These are phyloP conservation scores for Pedionomus torquatus DNA, from an alignment of 2,113 vertebrate species.

Conservation along the genomic window DNA sequence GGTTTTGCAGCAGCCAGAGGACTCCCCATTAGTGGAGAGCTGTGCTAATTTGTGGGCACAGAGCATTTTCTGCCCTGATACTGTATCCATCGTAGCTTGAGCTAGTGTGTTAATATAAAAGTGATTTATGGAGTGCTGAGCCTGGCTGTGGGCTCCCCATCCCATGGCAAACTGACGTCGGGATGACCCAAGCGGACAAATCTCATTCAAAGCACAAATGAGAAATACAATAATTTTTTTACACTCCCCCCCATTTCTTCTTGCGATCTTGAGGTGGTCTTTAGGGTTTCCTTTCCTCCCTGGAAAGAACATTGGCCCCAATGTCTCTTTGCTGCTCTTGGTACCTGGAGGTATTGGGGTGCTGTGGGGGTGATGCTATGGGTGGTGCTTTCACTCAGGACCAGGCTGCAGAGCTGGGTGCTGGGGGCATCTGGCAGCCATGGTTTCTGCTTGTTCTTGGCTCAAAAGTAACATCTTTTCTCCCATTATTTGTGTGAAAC, in stretches of 20 bases:
- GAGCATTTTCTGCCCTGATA: neutral
- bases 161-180: neutral
- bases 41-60: neutral
- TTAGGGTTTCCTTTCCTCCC: neutral
- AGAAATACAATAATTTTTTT: neutral
- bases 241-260: neutral
- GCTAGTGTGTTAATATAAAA: neutral
- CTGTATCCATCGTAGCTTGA: neutral
- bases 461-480: neutral
- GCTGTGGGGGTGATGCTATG: accelerated
- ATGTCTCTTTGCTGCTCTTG: neutral
- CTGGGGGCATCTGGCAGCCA: neutral
- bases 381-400: neutral
- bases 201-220: neutral
- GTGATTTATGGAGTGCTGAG: neutral
- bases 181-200: neutral
- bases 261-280: neutral
- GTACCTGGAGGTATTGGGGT: neutral
- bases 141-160: neutral
- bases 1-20: neutral
- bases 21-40: neutral
- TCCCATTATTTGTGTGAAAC: neutral
- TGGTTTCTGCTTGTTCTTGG: neutral
- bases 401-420: neutral
- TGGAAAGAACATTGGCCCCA: accelerated